These are phyloP conservation scores for Telmatochromis brichardi DNA, from an alignment of 2,113 vertebrate species.

Conservation along the genomic window DNA sequence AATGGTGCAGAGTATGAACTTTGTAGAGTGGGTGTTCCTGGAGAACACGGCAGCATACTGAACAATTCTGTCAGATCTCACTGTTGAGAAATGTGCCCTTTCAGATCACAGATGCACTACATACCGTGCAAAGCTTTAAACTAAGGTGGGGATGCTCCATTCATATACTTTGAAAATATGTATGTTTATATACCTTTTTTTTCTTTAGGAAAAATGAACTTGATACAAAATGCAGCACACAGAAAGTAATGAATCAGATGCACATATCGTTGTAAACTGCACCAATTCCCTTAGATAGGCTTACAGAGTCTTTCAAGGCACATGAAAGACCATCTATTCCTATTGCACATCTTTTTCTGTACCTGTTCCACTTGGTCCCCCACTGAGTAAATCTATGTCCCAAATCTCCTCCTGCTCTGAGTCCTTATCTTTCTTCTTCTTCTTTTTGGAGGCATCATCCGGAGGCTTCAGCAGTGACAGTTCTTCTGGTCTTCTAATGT, in stretches of 20 bases:
- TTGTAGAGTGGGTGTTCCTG: not conserved
- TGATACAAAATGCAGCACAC: not conserved
- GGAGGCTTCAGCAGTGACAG: slow-evolving; percentile 84
- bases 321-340: not conserved
- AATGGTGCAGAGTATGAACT: not conserved
- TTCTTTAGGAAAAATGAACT: not conserved
- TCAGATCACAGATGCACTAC: not conserved
- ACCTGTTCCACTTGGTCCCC: slow-evolving; percentile 78
- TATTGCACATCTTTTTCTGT: not conserved
- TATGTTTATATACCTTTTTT: not conserved
- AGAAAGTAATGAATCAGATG: not conserved
- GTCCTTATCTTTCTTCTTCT: slow-evolving; percentile 89
- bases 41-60: not conserved
- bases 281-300: not conserved
- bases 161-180: not conserved
- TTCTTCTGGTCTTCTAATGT: slow-evolving; percentile 90
- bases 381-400: slow-evolving; percentile 74
- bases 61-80: slow-evolving; percentile 29
- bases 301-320: not conserved
- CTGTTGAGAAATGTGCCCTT: not conserved
- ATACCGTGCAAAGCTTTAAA: not conserved
- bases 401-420: slow-evolving; percentile 80
- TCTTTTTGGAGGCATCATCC: slow-evolving; percentile 84
- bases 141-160: not conserved
- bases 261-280: not conserved